Evolutionary conservation across 2,888 invertebrate species (phyloP), one percentile per base, ranked within the genome.

Genomic region (Proisotoma minuta): DNA sequence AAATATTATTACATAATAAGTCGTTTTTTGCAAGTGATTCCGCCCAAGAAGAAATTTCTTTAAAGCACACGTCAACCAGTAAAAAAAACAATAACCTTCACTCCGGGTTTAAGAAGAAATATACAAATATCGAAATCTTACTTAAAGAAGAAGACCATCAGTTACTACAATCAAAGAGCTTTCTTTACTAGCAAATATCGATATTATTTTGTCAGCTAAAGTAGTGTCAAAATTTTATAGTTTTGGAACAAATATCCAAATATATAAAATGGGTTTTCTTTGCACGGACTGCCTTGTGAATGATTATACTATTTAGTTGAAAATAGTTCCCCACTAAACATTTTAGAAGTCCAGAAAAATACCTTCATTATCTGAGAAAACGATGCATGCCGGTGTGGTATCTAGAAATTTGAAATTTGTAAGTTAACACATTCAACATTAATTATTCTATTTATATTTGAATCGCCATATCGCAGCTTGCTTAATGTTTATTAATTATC

Each of bases 341-440:
- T 18, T 43, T 18, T 15, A 43, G 5, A 15, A 56, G 43, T 27
- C 27, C 20, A 20, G 10, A n/a, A 29, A 56, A 56, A 15, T 43
- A 23, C 43, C 20, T 27, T 28, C 48, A 57, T 18, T 22, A 26
- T 28, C 48, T 49, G 29, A 48, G 20, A 57, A 29, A 28, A 29
- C 48, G 22, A 70, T 70, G 70, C 70, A 70, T 70, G 70, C 70
- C 61, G 70, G 70, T 57, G 70, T 70, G 62, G 70, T 70, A 56
- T 70, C 70, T 60, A 67, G 70, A 65, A 68, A 70, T 70, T 70
- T 70, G 70, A n/a, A n/a, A n/a, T n/a, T n/a, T n/a, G 70, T 68
- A 70, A 63, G 70, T 68, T 66, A 59, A 26, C 8, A 28, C n/a
- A 29, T 29, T 54, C 29, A 29, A 22, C 39, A 18, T 27, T 4